Conservation (phyloP, 2,888 invertebrate species). For the Hololepta plana region DNA sequence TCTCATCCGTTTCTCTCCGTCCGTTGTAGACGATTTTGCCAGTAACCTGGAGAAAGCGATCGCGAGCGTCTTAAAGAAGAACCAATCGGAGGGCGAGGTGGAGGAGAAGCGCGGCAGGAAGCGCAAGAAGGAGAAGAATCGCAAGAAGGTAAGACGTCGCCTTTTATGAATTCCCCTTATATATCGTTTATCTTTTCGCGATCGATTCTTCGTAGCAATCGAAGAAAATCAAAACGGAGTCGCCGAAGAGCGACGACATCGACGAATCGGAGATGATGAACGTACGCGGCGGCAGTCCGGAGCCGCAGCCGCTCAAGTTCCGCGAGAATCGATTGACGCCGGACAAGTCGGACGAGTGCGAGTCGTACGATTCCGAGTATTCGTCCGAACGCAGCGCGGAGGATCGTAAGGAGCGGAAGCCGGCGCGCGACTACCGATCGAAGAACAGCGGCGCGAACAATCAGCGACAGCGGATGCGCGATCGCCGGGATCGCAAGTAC, state of each 20-base stretch:
- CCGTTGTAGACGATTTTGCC: conserved; percentile 57
- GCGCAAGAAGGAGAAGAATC: conserved; percentile 34
- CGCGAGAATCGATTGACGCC: conserved; percentile 5
- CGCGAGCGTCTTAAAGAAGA: conserved; percentile 54
- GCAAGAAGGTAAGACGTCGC: conserved; percentile 25
- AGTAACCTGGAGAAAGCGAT: conserved; percentile 63
- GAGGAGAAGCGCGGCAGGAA: conserved; percentile 27
- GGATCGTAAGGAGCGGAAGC: conserved; percentile 8
- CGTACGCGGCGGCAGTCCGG: conserved; percentile 59
- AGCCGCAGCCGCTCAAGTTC: conserved; percentile 7
- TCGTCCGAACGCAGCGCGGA: conserved; percentile 21
- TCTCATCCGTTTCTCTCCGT: conserved; percentile 4
- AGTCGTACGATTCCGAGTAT: conserved; percentile 38
- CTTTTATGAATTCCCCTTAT: no score
- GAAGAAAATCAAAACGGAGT: conserved; percentile 33
- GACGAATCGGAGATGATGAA: conserved; percentile 70
- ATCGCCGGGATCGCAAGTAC: conserved; percentile 7
- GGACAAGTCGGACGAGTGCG: conserved; percentile 19
- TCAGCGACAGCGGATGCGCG: no score
- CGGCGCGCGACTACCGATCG: not conserved
- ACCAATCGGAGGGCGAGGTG: conserved; percentile 18
- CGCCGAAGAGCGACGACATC: conserved; percentile 28
- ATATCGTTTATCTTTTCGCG: not conserved
- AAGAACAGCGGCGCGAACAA: conserved; percentile 4
- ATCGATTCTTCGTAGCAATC: conserved; percentile 2